Percentiles rank a stretch among this genome's conserved stretches.
These are phyloP conservation scores for Pangasius mekongensis DNA, from an alignment of 2,797 vertebrate species.

Conservation along the genomic window DNA sequence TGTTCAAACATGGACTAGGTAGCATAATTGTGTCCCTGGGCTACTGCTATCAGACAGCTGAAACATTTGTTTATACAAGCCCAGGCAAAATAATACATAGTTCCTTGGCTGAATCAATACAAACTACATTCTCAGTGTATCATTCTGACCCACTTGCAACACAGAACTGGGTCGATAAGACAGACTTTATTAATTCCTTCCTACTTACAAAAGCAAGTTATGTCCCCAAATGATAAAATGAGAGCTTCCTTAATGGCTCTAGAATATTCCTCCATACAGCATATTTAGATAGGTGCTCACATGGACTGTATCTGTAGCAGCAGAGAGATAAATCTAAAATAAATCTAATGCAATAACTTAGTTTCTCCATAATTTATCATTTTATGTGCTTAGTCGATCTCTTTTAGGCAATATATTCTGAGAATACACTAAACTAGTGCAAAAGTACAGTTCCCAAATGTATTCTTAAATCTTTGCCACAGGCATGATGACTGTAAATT, in stretches of 20 bases:
- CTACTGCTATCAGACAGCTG: slow-evolving; percentile 23
- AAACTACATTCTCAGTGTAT: slow-evolving; percentile 17
- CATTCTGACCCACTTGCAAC: slow-evolving; percentile 33
- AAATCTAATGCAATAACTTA: neutral
- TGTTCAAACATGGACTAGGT: neutral
- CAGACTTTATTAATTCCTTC: slow-evolving; percentile 29
- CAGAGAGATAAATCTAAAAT: neutral
- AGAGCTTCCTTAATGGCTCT: neutral
- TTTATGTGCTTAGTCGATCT: neutral
- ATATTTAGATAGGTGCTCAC: neutral
- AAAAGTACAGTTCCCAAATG: neutral
- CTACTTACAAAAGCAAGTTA: slow-evolving; percentile 14
- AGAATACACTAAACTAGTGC: neutral
- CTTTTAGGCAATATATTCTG: neutral
- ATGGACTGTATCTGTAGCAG: neutral
- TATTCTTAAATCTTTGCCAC: neutral
- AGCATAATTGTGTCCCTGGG: neutral
- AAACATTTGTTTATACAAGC: slow-evolving; percentile 2
- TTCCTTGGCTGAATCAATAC: slow-evolving; percentile 25
- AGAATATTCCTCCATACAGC: neutral
- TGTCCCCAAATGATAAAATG: slow-evolving; percentile 5
- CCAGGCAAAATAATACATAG: neutral
- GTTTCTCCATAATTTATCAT: neutral
- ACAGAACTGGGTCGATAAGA: slow-evolving; percentile 29
- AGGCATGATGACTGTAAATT: neutral